Evolutionary conservation across 2,888 invertebrate genomes (phyloP).

Genomic region (Alitta virens): DNA sequence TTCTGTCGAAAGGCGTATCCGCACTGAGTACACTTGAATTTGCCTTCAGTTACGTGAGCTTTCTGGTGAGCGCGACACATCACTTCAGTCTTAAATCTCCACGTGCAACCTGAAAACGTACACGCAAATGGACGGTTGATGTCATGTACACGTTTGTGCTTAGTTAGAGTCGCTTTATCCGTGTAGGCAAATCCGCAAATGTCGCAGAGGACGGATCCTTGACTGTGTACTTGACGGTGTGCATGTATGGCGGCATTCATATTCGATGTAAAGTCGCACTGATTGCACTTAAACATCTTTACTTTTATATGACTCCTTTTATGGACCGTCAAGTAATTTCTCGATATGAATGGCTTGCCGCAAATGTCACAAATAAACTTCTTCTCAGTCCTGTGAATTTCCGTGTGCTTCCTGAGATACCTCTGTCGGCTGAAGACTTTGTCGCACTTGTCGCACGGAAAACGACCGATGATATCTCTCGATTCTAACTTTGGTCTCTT

Average conservation of each 20-base stretch:
- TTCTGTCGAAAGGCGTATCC: constrained; percentile 49
- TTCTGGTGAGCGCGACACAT: constrained; percentile 47
- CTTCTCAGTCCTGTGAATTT: constrained; percentile 37
- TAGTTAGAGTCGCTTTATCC: constrained; percentile 46
- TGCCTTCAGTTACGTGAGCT: constrained; percentile 42
- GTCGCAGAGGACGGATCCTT: constrained; percentile 48
- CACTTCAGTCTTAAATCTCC: constrained; percentile 47
- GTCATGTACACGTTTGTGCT: constrained; percentile 53
- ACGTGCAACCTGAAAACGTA: constrained; percentile 46
- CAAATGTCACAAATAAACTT: constrained; percentile 44
- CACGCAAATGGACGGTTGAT: constrained; percentile 43
- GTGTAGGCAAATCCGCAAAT: constrained; percentile 49
- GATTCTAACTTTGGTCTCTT: constrained; percentile 29
- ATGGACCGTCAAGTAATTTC: constrained; percentile 41
- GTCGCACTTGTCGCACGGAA: constrained; percentile 37
- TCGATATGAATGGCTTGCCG: constrained; percentile 48
- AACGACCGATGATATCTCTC: constrained; percentile 40
- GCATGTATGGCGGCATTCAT: constrained; percentile 44
- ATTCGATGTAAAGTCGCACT: constrained; percentile 47
- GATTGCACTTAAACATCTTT: constrained; percentile 37
- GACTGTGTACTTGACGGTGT: constrained; percentile 49
- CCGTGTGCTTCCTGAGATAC: constrained; percentile 42
- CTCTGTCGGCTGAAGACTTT: constrained; percentile 44
- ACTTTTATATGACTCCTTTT: constrained; percentile 36
- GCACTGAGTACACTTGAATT: constrained; percentile 44